Conservation (phyloP, 2,113 vertebrate genomes). For the Pterocles gutturalis region DNA sequence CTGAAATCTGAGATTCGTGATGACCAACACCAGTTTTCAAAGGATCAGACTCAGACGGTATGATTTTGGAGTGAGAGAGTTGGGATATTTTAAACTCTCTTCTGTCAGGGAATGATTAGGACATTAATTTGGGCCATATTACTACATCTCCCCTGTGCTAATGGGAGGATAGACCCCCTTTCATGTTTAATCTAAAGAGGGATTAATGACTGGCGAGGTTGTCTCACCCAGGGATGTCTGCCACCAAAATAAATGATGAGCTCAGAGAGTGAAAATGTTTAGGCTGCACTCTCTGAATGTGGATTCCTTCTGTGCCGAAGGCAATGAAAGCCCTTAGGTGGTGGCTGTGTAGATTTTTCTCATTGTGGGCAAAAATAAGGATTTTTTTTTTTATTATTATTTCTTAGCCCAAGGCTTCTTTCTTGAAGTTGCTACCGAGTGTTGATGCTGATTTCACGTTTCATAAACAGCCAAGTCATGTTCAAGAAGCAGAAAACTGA, state of each 20-base stretch:
- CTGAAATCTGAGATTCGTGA: background rate
- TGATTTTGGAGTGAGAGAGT: slow-evolving; percentile 7
- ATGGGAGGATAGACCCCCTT: slow-evolving; percentile 56
- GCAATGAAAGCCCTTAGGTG: slow-evolving; percentile 73
- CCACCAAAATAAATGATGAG: slow-evolving; percentile 62
- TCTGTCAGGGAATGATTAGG: slow-evolving; percentile 42
- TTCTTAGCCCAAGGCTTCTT: slow-evolving; percentile 69
- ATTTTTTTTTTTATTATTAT: background rate
- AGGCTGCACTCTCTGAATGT: slow-evolving; percentile 54
- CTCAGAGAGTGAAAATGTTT: slow-evolving; percentile 61
- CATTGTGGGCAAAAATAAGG: slow-evolving; percentile 39
- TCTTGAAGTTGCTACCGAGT: slow-evolving; percentile 51
- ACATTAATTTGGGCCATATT: slow-evolving; percentile 63
- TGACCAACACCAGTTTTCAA: background rate
- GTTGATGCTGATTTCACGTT: slow-evolving; percentile 64
- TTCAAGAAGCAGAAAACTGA: slow-evolving; percentile 63
- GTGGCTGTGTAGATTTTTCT: slow-evolving; percentile 62
- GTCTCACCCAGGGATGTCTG: slow-evolving; percentile 50
- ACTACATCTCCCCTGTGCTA: slow-evolving; percentile 38
- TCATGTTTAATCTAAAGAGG: slow-evolving; percentile 65
- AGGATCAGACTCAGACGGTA: background rate
- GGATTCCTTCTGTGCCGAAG: slow-evolving; percentile 61
- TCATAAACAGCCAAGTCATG: slow-evolving; percentile 62
- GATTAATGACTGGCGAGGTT: slow-evolving; percentile 47
- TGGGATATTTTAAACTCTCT: slow-evolving; percentile 43